Conservation (phyloP, 2,888 invertebrate genomes). For the Parnassius orleans region DNA sequence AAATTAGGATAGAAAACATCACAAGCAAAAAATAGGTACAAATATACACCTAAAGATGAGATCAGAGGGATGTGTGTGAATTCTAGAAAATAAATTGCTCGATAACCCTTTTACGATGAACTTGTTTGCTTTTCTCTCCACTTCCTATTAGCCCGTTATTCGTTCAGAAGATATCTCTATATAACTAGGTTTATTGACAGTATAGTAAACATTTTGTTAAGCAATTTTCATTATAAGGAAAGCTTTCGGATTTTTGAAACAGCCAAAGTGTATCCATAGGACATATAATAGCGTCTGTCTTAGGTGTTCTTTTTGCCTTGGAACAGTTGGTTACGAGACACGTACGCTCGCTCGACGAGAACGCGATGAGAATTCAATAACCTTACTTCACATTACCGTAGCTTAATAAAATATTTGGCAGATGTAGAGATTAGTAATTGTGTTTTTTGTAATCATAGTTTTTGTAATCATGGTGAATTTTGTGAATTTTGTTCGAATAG, state of each 20-base stretch:
- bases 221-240: too few species aligned
- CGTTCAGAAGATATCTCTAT: too few species aligned
- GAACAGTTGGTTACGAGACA: slow-evolving; percentile 60
- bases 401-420: slow-evolving; percentile 4
- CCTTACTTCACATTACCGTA: slow-evolving; percentile 44
- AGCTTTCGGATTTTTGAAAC: too few species aligned
- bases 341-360: slow-evolving; percentile 60
- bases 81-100: slow-evolving; percentile 12
- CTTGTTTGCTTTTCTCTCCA: slow-evolving; percentile 17
- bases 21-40: too few species aligned
- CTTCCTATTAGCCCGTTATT: background rate
- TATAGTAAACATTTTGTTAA: too few species aligned
- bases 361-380: slow-evolving; percentile 74
- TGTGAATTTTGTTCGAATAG: too few species aligned
- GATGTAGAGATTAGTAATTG: background rate
- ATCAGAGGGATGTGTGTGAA: background rate
- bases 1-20: too few species aligned
- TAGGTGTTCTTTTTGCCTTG: slow-evolving; percentile 53
- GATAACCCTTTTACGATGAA: slow-evolving; percentile 13
- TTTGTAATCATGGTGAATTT: too few species aligned
- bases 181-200: too few species aligned
- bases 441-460: too few species aligned
- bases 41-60: too few species aligned
- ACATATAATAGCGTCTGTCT: slow-evolving; percentile 57
- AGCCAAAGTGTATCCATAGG: slow-evolving; percentile 49